phyloP scores from a whole-genome alignment of 1,140 invertebrate species.

The Zaprionus africanus region DNA sequence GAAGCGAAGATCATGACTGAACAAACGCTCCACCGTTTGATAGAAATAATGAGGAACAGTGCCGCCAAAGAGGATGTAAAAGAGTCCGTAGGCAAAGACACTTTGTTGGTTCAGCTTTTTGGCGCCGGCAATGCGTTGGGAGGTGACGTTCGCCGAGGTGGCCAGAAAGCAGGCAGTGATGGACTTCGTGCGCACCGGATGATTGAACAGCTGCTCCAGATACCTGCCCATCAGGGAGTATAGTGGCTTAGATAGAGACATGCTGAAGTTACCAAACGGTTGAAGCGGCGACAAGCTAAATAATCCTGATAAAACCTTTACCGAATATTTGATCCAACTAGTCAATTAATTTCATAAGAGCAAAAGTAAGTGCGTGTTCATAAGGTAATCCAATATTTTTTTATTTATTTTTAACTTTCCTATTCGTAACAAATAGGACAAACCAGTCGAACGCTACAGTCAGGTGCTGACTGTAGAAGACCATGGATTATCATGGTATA shows the following conservation, averaged over 20 bases:
- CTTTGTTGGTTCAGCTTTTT: conserved; percentile 87
- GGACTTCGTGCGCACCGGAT: conserved; percentile 90
- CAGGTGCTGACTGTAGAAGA: too few species aligned
- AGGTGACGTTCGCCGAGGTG: conserved; percentile 87
- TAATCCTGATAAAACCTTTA: too few species aligned
- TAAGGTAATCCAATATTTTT: too few species aligned
- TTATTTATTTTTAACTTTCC: too few species aligned
- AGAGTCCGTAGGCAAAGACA: conserved; percentile 88
- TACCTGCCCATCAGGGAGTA: conserved; percentile 88
- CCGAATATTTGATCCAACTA: too few species aligned
- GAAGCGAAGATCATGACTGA: conserved; percentile 67
- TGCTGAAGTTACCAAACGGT: conserved; percentile 67
- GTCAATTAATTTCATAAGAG: too few species aligned
- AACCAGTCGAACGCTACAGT: too few species aligned
- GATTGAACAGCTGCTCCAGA: conserved; percentile 88
- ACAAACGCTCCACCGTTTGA: conserved; percentile 85
- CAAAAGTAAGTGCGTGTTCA: too few species aligned
- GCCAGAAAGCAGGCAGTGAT: conserved; percentile 88
- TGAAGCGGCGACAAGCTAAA: conserved; percentile 26
- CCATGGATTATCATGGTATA: too few species aligned
- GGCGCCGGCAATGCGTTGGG: conserved; percentile 87
- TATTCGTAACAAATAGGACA: too few species aligned
- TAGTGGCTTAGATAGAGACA: conserved; percentile 90
- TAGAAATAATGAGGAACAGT: conserved; percentile 90
- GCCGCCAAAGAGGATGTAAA: conserved; percentile 90